A percentile compares a stretch with the other conserved stretches of the same genome.
Evolutionary conservation across 2,797 vertebrate species (phyloP).

Genomic region (Nannoperca obscura): DNA sequence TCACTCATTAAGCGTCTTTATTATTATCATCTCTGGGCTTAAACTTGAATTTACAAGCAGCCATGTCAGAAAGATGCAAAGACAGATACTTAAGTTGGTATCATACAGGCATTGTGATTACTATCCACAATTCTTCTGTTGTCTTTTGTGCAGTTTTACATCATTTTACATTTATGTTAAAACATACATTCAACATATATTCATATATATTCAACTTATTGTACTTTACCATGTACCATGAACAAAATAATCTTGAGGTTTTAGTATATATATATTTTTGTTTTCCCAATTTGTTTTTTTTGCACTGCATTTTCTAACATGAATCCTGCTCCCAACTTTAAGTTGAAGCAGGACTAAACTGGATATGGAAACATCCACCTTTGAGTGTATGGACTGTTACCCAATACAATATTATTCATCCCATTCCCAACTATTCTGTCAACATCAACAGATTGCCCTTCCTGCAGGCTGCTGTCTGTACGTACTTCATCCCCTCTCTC

Average conservation of each 20-base stretch:
- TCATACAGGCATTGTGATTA: background rate
- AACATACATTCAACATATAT: background rate
- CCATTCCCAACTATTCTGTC: constrained; percentile 65
- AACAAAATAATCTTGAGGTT: background rate
- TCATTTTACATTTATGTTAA: background rate
- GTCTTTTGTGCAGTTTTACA: background rate
- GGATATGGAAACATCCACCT: background rate
- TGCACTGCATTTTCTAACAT: background rate
- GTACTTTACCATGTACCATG: background rate
- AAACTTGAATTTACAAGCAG: background rate
- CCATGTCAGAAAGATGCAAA: background rate
- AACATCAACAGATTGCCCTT: constrained; percentile 66
- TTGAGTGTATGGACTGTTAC: background rate
- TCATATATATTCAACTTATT: no score
- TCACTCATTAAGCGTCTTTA: background rate
- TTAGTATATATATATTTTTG: background rate
- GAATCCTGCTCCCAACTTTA: background rate
- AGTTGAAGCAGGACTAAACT: background rate
- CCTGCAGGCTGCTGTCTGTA: constrained; percentile 57
- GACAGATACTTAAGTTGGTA: background rate
- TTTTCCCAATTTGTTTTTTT: background rate
- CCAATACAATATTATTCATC: constrained; percentile 18
- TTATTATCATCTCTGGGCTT: background rate
- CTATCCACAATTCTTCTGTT: background rate
- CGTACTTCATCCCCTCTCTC: constrained; percentile 73